Evolutionary conservation across 2,888 invertebrate genomes (phyloP).

Genomic region (Folsomia manolachei): DNA sequence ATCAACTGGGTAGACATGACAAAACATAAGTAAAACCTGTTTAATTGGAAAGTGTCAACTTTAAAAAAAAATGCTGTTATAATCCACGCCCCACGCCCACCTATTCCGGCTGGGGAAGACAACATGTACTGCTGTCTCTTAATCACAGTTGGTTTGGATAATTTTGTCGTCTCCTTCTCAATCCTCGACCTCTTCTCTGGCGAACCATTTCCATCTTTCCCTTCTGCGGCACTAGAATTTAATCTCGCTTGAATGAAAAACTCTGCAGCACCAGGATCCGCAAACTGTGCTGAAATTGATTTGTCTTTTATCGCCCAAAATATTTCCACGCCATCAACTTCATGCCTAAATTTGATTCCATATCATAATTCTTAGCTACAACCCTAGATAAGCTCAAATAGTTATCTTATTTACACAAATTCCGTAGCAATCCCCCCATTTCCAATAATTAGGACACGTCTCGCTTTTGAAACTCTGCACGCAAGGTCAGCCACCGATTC

Average conservation of each 20-base stretch:
- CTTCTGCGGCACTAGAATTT: background rate
- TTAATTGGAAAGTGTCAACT: background rate
- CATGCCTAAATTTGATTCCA: too few relatives aligned
- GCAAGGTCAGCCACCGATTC: conserved; percentile 84
- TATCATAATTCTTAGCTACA: background rate
- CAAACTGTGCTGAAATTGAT: conserved; percentile 87
- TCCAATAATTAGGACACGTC: conserved; percentile 79
- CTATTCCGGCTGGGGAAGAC: conserved; percentile 1
- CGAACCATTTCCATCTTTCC: background rate
- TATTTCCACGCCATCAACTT: conserved; percentile 77
- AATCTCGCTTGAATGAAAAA: conserved; percentile 68
- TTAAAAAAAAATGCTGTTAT: background rate
- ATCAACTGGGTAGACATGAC: too few relatives aligned
- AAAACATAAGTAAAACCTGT: background rate
- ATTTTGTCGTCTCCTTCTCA: too few relatives aligned
- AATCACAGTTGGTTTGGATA: too few relatives aligned
- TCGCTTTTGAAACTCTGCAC: conserved; percentile 65
- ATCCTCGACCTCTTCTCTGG: background rate
- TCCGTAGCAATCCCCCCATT: conserved; percentile 99
- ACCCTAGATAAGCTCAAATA: conserved; percentile 22
- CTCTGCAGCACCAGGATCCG: conserved; percentile 92
- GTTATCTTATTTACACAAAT: conserved; percentile 63
- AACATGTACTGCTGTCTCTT: conserved; percentile 31
- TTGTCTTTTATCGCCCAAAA: conserved; percentile 92
- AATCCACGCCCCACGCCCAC: too few relatives aligned